Percentiles rank a stretch among this genome's conserved stretches.
These are phyloP conservation scores for Tineola bisselliella DNA, from an alignment of 2,888 invertebrate species.

Conservation along the genomic window DNA sequence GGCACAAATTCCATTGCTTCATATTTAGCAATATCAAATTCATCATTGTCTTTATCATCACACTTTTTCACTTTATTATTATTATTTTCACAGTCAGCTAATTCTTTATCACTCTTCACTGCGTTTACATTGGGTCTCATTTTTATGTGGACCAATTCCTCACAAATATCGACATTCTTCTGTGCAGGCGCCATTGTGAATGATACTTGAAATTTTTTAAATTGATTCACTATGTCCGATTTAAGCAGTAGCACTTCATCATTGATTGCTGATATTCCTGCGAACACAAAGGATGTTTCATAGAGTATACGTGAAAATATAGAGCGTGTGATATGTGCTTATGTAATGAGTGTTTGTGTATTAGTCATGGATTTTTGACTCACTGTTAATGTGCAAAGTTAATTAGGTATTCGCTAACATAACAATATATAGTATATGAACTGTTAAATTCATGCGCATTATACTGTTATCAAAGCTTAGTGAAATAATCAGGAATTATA, in stretches of 20 bases:
- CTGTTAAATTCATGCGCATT: neutral
- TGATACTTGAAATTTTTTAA: neutral
- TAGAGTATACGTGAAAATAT: neutral
- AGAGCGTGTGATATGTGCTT: neutral
- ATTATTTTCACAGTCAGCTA: constrained; percentile 33
- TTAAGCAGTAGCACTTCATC: neutral
- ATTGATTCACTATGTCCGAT: neutral
- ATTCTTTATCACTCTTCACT: constrained; percentile 22
- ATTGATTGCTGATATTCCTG: neutral
- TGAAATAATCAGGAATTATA: neutral
- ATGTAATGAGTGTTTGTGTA: neutral
- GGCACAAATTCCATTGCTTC: constrained; percentile 67
- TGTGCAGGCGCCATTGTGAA: constrained; percentile 41
- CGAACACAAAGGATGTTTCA: constrained; percentile 3
- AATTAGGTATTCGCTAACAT: neutral
- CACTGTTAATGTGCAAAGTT: neutral
- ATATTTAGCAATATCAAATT: constrained; percentile 48
- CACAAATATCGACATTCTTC: constrained; percentile 32
- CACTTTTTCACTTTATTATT: constrained; percentile 20
- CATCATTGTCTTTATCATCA: constrained; percentile 23
- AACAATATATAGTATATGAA: neutral
- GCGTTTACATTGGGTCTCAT: constrained; percentile 25
- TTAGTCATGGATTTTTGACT: neutral
- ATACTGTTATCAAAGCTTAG: neutral
- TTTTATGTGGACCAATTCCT: constrained; percentile 31